phyloP scores from a whole-genome alignment of 1,140 invertebrate genomes.

The Caenorhabditis inopinata region DNA sequence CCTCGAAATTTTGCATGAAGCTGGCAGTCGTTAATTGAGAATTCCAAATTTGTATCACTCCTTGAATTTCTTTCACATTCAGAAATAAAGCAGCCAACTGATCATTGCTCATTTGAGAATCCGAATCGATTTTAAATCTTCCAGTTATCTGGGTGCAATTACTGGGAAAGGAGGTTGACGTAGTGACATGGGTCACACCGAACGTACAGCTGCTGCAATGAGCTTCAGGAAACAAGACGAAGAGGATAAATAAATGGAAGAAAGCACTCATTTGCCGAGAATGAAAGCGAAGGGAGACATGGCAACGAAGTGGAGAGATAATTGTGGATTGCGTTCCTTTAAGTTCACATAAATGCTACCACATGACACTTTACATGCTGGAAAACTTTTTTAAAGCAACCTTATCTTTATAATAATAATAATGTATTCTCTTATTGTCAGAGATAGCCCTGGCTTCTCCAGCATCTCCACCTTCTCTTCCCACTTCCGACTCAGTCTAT shows the following conservation, averaged over 20 bases:
- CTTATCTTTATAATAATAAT: too few species aligned
- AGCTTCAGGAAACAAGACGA: not conserved
- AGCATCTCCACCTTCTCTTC: too few species aligned
- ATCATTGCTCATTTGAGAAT: not conserved
- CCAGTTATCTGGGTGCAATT: not conserved
- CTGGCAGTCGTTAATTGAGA: not conserved
- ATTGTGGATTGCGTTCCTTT: too few species aligned
- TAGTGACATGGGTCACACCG: not conserved
- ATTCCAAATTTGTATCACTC: slow-evolving; percentile 8
- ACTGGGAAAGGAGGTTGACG: not conserved
- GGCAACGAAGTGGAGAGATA: too few species aligned
- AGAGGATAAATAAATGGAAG: not conserved
- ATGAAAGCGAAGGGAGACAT: too few species aligned
- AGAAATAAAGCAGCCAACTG: not conserved
- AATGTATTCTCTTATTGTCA: too few species aligned
- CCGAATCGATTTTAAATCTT: not conserved
- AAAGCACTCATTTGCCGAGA: too few species aligned
- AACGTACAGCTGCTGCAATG: not conserved
- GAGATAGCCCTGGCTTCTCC: too few species aligned
- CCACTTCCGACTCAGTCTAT: too few species aligned
- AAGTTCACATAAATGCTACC: too few species aligned
- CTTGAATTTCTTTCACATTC: not conserved
- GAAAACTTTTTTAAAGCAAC: too few species aligned
- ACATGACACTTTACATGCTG: too few species aligned
- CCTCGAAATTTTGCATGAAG: not conserved